Conservation (phyloP, 2,888 invertebrate genomes). For the Apotomis capreana region DNA sequence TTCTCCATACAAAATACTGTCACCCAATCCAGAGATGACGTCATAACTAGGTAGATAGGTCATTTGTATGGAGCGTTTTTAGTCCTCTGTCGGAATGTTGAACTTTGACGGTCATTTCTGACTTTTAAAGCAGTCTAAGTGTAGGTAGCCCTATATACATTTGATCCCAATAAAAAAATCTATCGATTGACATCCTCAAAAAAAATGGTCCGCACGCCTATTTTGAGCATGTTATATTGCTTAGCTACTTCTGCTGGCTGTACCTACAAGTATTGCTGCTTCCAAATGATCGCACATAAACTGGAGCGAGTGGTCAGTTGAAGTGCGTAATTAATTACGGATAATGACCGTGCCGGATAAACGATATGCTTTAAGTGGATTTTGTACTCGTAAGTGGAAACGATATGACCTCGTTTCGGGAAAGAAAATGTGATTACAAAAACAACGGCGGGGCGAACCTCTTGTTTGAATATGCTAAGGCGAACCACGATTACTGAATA, state of each 20-base stretch:
- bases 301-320: conserved; percentile 26
- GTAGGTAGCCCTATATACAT: too few relatives aligned
- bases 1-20: too few relatives aligned
- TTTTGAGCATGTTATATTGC: background rate
- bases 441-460: background rate
- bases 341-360: conserved; percentile 29
- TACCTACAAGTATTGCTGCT: conserved; percentile 19
- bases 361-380: conserved; percentile 29
- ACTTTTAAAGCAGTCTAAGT: too few relatives aligned
- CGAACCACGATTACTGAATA: background rate
- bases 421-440: conserved; percentile 14
- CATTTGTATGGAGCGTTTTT: too few relatives aligned
- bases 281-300: conserved; percentile 42
- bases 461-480: background rate
- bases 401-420: background rate
- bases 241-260: background rate
- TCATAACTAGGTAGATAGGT: too few relatives aligned
- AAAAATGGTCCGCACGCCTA: too few relatives aligned
- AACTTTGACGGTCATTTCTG: too few relatives aligned
- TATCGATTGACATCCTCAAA: too few relatives aligned
- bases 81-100: too few relatives aligned
- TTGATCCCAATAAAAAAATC: too few relatives aligned
- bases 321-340: conserved; percentile 44
- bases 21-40: too few relatives aligned
- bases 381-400: conserved; percentile 7